phyloP scores from a whole-genome alignment of 2,888 invertebrate genomes.

The Drosophila glabriapex region DNA sequence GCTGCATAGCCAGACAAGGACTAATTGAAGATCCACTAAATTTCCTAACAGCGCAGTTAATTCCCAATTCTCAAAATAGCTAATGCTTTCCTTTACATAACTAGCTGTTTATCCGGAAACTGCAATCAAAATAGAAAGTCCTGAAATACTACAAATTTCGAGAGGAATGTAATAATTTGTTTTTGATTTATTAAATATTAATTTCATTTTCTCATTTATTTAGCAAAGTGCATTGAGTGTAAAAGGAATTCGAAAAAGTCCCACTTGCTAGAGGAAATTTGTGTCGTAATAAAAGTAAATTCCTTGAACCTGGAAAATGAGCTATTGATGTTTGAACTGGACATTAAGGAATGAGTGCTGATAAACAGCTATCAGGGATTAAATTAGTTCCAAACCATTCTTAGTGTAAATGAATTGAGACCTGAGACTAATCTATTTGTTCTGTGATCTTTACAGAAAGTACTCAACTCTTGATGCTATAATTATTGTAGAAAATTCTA shows the following conservation, averaged over 20 bases:
- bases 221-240: no score
- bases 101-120: neutral
- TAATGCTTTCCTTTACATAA: neutral
- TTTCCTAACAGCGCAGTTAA: neutral
- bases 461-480: neutral
- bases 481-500: neutral
- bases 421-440: neutral
- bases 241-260: no score
- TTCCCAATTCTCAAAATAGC: neutral
- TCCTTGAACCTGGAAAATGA: no score
- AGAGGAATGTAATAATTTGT: no score
- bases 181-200: no score
- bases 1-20: neutral
- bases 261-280: no score
- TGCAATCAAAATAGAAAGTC: no score
- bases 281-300: no score
- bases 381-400: neutral
- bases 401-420: neutral
- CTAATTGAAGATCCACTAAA: neutral
- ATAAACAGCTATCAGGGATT: neutral
- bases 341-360: neutral
- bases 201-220: no score
- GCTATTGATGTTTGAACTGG: no score
- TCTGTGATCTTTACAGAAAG: neutral
- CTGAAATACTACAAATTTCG: no score